Evolutionary conservation across 92 coral and sea anemone genomes (phyloP).

Genomic region (Pocillopora grandis): DNA sequence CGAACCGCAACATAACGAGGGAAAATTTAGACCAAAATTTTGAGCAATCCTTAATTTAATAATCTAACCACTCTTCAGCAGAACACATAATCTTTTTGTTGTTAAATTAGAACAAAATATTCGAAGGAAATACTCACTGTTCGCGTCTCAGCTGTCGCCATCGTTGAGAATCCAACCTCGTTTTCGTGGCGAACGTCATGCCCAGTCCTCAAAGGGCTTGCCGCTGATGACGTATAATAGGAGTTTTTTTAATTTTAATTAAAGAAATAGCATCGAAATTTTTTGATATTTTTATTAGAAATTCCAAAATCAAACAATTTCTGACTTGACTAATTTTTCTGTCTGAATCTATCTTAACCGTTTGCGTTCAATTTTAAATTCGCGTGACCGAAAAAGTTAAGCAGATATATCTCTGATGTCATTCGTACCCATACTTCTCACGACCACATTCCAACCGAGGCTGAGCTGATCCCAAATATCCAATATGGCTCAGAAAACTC

Average conservation of each 20-base stretch:
- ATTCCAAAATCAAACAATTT: neutral
- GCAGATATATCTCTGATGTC: neutral
- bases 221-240: conserved; percentile 34
- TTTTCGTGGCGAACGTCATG: conserved; percentile 42
- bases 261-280: conserved; percentile 1
- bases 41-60: conserved; percentile 12
- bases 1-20: neutral
- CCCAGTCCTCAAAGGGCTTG: conserved; percentile 58
- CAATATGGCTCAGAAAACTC: conserved; percentile 22
- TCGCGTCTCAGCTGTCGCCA: conserved; percentile 99
- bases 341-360: neutral
- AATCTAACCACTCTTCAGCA: conserved; percentile 3
- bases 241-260: neutral
- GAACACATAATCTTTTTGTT: conserved; percentile 37
- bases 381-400: conserved; percentile 28
- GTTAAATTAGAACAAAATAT: conserved; percentile 68
- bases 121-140: conserved; percentile 88
- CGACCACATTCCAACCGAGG: conserved; percentile 38
- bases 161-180: conserved; percentile 97
- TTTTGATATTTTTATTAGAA: neutral
- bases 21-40: conserved; percentile 1
- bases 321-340: neutral
- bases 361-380: neutral
- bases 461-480: conserved; percentile 17
- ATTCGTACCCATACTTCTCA: conserved; percentile 23